These are phyloP conservation scores for Osmoderma eremita DNA, from an alignment of 2,888 invertebrate species.

Conservation along the genomic window DNA sequence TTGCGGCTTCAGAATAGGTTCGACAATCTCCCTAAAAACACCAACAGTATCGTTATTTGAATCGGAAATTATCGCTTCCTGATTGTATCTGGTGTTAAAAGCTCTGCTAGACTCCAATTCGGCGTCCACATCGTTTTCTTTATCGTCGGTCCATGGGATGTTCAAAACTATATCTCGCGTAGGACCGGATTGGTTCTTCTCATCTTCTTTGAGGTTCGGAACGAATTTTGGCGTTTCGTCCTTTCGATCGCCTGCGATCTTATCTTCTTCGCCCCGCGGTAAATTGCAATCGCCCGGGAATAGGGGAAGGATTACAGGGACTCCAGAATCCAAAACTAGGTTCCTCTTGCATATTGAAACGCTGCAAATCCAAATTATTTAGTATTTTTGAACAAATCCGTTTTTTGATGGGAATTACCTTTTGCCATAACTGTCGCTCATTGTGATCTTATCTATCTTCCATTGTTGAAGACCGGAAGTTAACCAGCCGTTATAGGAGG, in stretches of 20 bases:
- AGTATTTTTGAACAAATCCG: constrained; percentile 4
- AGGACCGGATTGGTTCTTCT: constrained; percentile 46
- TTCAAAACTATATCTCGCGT: constrained; percentile 50
- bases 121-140: constrained; percentile 64
- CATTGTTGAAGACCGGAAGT: constrained; percentile 83
- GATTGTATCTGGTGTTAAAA: constrained; percentile 63
- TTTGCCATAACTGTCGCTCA: constrained; percentile 87
- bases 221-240: constrained; percentile 54
- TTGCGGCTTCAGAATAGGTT: constrained; percentile 76
- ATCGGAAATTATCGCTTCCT: constrained; percentile 49
- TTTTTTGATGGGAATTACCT: constrained; percentile 65
- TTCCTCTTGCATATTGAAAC: constrained; percentile 84
- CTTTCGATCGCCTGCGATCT: constrained; percentile 39
- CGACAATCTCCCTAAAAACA: constrained; percentile 72
- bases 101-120: constrained; percentile 69
- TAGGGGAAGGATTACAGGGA: constrained; percentile 77
- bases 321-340: constrained; percentile 77
- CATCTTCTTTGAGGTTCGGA: constrained; percentile 55
- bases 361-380: constrained; percentile 61
- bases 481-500: constrained; percentile 91
- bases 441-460: constrained; percentile 82
- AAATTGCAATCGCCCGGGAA: constrained; percentile 82
- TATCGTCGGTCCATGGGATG: constrained; percentile 62
- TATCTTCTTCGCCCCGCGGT: constrained; percentile 56
- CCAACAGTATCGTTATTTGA: constrained; percentile 38